phyloP scores from a whole-genome alignment of 2,888 invertebrate genomes.

The Xylota segnis region DNA sequence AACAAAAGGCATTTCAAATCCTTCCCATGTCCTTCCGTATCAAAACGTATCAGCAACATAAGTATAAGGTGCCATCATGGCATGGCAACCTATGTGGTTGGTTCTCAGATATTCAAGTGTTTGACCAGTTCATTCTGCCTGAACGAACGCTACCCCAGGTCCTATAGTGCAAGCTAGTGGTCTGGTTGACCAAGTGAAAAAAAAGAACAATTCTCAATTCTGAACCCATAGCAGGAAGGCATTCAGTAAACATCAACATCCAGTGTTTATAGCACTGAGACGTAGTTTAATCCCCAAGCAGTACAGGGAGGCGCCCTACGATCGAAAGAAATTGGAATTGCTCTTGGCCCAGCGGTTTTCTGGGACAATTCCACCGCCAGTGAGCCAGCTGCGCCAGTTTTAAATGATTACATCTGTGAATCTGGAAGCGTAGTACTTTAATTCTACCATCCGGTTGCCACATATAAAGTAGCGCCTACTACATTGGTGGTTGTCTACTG shows the following conservation, averaged over 20 bases:
- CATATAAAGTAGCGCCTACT: conserved; percentile 50
- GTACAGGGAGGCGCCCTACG: conserved; percentile 2
- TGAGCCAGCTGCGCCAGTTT: conserved; percentile 52
- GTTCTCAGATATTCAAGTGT: no score
- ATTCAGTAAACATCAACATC: no score
- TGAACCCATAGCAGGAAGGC: conserved; percentile 37
- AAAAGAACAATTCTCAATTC: conserved; percentile 28
- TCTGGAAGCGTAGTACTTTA: conserved; percentile 28
- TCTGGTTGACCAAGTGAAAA: neutral
- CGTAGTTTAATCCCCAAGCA: conserved; percentile 31
- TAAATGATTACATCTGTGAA: conserved; percentile 64
- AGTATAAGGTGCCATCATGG: no score
- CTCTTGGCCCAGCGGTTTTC: conserved; percentile 45
- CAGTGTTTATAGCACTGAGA: conserved; percentile 44
- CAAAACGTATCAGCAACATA: no score
- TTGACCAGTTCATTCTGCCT: no score
- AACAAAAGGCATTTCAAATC: no score
- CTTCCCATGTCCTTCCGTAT: no score
- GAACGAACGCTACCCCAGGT: no score
- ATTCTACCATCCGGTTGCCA: conserved; percentile 8
- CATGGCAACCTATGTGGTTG: no score
- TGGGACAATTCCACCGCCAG: conserved; percentile 21
- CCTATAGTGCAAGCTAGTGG: neutral
- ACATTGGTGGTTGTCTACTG: no score
- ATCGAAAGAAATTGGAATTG: conserved; percentile 61